Evolutionary conservation across 2,888 invertebrate genomes (phyloP).

Genomic region (Lepeophtheirus nordmannii): DNA sequence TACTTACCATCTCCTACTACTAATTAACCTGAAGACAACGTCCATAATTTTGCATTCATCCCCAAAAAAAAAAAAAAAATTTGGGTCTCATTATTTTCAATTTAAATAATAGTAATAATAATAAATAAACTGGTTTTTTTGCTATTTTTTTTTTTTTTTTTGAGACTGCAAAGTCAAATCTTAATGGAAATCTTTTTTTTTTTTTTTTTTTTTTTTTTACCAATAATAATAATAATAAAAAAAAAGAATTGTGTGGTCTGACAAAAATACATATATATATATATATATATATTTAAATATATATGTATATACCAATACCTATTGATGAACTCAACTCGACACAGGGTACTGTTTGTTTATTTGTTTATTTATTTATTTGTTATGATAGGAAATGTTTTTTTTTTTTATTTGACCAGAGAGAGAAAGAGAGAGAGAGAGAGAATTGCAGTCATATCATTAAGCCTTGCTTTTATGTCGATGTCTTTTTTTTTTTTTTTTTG

Average conservation of each 20-base stretch:
- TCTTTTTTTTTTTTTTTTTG: too few relatives aligned
- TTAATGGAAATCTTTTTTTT: conserved; percentile 4
- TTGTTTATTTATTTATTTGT: too few relatives aligned
- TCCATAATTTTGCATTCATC: neutral
- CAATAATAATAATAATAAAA: neutral
- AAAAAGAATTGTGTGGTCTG: neutral
- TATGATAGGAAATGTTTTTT: too few relatives aligned
- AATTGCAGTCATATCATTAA: too few relatives aligned
- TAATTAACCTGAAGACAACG: too few relatives aligned
- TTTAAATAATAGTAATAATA: neutral
- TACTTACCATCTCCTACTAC: too few relatives aligned
- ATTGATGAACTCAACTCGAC: neutral
- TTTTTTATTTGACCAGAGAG: too few relatives aligned
- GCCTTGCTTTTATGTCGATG: too few relatives aligned
- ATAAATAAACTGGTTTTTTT: neutral
- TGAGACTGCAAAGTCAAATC: neutral
- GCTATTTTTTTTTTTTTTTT: neutral
- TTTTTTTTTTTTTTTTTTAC: neutral
- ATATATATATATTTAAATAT: neutral
- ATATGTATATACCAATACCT: too few relatives aligned
- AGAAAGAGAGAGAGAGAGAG: too few relatives aligned
- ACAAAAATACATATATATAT: neutral
- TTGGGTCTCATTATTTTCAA: neutral
- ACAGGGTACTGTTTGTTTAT: too few relatives aligned
- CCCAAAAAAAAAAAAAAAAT: neutral